phyloP scores from a whole-genome alignment of 2,888 invertebrate species.

The Mechanitis messenoides region DNA sequence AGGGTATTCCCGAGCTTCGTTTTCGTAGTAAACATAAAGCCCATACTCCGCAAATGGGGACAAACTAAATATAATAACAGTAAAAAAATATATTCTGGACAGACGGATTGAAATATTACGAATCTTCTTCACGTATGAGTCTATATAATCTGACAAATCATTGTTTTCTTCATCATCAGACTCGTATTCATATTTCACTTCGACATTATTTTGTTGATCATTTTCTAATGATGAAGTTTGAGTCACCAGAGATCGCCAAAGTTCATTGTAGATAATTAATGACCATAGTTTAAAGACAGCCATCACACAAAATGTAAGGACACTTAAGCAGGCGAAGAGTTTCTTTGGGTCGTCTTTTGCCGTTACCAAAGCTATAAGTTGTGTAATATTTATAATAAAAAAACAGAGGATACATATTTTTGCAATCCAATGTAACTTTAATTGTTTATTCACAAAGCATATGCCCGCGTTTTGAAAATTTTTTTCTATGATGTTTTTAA shows the following conservation, averaged over 20 bases:
- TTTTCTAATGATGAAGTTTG: slow-evolving; percentile 42
- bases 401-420: slow-evolving; percentile 40
- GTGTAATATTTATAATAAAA: slow-evolving; percentile 38
- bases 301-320: slow-evolving; percentile 53
- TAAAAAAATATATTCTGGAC: slow-evolving; percentile 44
- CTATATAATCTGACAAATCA: slow-evolving; percentile 31
- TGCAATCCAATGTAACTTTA: slow-evolving; percentile 36
- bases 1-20: slow-evolving; percentile 35
- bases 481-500: slow-evolving; percentile 25
- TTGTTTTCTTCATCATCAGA: slow-evolving; percentile 35
- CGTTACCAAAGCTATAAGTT: slow-evolving; percentile 40
- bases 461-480: slow-evolving; percentile 40
- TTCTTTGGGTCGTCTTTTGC: slow-evolving; percentile 41
- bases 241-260: slow-evolving; percentile 44
- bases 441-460: slow-evolving; percentile 26
- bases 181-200: slow-evolving; percentile 32
- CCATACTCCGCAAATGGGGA: slow-evolving; percentile 54
- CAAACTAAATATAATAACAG: slow-evolving; percentile 43
- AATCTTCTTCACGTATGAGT: slow-evolving; percentile 43
- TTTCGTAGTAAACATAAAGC: slow-evolving; percentile 31
- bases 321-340: slow-evolving; percentile 54
- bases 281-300: slow-evolving; percentile 50
- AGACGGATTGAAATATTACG: slow-evolving; percentile 38
- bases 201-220: slow-evolving; percentile 32
- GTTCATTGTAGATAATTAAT: slow-evolving; percentile 34